Evolutionary conservation across 2,888 invertebrate genomes (phyloP).

Genomic region (Luperina nickerlii): DNA sequence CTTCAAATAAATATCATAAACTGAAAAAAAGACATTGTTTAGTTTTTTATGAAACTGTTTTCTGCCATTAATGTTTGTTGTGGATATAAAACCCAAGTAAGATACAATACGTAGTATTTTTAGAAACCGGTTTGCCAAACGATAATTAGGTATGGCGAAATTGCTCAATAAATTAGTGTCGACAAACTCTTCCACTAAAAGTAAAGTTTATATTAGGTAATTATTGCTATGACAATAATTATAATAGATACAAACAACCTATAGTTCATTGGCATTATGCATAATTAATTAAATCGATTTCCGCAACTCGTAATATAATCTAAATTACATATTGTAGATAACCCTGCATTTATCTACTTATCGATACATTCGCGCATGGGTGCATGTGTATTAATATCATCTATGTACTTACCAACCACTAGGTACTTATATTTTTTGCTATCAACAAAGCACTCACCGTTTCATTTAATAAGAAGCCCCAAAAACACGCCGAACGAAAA

Average conservation of each 20-base stretch:
- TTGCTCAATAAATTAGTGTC: background rate
- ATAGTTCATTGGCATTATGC: background rate
- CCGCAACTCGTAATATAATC: background rate
- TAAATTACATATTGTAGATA: slow-evolving; percentile 6
- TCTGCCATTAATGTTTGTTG: background rate
- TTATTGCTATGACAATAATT: background rate
- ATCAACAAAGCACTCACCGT: slow-evolving; percentile 60
- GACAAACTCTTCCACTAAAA: background rate
- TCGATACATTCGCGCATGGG: slow-evolving; percentile 14
- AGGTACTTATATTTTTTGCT: background rate
- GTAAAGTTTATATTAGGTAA: background rate
- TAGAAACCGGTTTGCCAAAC: background rate
- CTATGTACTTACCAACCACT: background rate
- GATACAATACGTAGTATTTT: background rate
- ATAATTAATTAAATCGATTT: background rate
- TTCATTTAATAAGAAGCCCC: slow-evolving; percentile 61
- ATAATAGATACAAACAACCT: background rate
- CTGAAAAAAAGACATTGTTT: background rate
- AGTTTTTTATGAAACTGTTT: background rate
- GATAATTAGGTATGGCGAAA: background rate
- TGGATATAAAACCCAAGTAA: background rate
- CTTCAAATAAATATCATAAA: too few relatives aligned
- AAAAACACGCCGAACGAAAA: slow-evolving; percentile 52
- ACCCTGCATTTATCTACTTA: slow-evolving; percentile 18
- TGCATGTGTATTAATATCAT: slow-evolving; percentile 20